Percentiles rank a stretch among this genome's conserved stretches.
Conservation (phyloP, 2,113 vertebrate species). For the Labrus mixtus region DNA sequence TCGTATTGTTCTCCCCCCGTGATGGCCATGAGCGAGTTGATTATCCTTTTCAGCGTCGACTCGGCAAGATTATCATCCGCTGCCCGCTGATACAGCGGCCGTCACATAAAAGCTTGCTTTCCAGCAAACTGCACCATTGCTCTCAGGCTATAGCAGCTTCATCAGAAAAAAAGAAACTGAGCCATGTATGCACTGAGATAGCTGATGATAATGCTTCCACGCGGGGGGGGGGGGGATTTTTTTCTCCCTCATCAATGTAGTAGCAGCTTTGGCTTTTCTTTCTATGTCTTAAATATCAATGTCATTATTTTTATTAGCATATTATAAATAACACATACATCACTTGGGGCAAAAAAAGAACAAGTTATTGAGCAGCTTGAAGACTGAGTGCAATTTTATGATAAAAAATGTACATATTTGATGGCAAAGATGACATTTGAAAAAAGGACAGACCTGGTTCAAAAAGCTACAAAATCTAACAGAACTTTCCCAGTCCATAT, state of each 20-base stretch:
- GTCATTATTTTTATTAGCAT: slow-evolving; percentile 40
- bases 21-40: slow-evolving; percentile 75
- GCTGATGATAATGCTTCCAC: slow-evolving; percentile 60
- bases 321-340: slow-evolving; percentile 25
- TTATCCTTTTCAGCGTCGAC: slow-evolving; percentile 76
- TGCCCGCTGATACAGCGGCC: slow-evolving; percentile 73
- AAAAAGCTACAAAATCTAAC: too few relatives aligned
- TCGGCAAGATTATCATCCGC: slow-evolving; percentile 77
- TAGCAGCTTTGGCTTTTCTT: neutral
- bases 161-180: slow-evolving; percentile 60
- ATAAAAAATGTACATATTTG: neutral
- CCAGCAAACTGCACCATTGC: slow-evolving; percentile 69
- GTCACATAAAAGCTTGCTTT: slow-evolving; percentile 68
- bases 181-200: slow-evolving; percentile 60
- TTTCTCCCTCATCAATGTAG: slow-evolving; percentile 7
- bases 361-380: neutral
- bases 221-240: slow-evolving; percentile 36
- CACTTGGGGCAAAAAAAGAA: neutral
- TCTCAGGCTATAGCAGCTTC: slow-evolving; percentile 67
- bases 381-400: neutral
- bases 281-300: slow-evolving; percentile 37
- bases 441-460: neutral
- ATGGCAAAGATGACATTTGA: neutral
- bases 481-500: too few relatives aligned
- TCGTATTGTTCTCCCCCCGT: slow-evolving; percentile 62